These are phyloP conservation scores for Heliornis fulica DNA, from an alignment of 2,113 vertebrate species.

Conservation along the genomic window DNA sequence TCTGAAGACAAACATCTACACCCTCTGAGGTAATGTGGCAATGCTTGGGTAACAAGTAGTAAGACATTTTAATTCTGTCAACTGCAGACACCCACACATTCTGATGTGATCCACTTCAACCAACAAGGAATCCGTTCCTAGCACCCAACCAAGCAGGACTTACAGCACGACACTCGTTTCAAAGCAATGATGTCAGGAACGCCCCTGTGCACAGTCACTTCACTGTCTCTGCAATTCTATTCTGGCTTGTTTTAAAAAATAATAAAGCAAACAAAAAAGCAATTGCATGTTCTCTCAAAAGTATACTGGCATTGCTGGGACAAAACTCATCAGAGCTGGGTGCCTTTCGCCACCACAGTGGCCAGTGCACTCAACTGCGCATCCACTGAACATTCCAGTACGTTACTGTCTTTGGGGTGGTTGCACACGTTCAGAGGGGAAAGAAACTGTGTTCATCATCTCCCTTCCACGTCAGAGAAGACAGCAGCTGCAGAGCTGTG, in stretches of 20 bases:
- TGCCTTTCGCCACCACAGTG: not conserved
- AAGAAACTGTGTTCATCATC: not conserved
- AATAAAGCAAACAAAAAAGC: not conserved
- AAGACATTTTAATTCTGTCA: not conserved
- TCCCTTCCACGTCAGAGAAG: slow-evolving; percentile 3
- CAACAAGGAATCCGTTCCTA: not conserved
- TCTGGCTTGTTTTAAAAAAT: not conserved
- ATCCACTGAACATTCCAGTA: not conserved
- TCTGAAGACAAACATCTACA: not conserved
- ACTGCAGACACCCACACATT: not conserved
- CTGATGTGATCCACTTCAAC: not conserved
- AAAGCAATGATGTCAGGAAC: not conserved
- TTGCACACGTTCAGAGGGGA: not conserved
- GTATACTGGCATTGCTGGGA: not conserved
- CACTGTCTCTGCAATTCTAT: not conserved
- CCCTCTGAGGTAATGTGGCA: not conserved
- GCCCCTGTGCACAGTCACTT: not conserved
- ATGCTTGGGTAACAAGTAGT: not conserved
- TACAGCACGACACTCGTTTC: not conserved
- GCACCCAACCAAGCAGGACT: not conserved
- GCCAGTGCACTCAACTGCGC: not conserved
- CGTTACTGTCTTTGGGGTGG: not conserved
- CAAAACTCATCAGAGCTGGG: not conserved
- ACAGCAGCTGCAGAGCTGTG: slow-evolving; percentile 28
- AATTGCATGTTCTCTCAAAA: not conserved